Conservation (phyloP, 2,113 vertebrate genomes). For the Saccopteryx leptura region DNA sequence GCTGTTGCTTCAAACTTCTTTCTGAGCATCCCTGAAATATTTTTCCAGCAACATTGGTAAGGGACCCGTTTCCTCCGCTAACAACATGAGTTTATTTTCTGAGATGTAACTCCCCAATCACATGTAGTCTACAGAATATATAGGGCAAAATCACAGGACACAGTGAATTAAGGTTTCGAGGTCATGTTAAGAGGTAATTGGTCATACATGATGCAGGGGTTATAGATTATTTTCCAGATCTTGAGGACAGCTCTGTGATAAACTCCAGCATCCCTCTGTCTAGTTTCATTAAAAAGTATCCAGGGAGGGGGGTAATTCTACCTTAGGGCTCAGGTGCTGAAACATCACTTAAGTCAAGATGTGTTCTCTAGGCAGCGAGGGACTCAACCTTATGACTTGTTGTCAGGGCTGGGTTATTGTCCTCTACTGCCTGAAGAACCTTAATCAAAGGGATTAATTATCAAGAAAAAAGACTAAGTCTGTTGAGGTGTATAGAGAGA, state of each 20-base stretch:
- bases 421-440: background rate
- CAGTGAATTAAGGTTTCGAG: background rate
- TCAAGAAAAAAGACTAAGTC: background rate
- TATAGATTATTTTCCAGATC: background rate
- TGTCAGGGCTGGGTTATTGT: background rate
- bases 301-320: background rate
- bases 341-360: background rate
- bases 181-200: background rate
- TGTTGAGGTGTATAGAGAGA: background rate
- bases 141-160: background rate
- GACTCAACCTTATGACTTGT: background rate
- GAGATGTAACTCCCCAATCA: background rate
- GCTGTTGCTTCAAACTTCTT: background rate
- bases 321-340: background rate
- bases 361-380: background rate
- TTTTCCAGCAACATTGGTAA: background rate
- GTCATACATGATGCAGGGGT: background rate
- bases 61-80: background rate
- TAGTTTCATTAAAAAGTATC: background rate
- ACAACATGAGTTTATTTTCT: background rate
- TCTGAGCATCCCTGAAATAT: background rate
- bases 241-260: background rate
- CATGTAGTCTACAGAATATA: background rate
- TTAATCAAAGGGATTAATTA: background rate
- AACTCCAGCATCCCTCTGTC: background rate